Base-by-base conservation (phyloP, 1,140 invertebrate species). In the Tetragnatha versicolor region DNA sequence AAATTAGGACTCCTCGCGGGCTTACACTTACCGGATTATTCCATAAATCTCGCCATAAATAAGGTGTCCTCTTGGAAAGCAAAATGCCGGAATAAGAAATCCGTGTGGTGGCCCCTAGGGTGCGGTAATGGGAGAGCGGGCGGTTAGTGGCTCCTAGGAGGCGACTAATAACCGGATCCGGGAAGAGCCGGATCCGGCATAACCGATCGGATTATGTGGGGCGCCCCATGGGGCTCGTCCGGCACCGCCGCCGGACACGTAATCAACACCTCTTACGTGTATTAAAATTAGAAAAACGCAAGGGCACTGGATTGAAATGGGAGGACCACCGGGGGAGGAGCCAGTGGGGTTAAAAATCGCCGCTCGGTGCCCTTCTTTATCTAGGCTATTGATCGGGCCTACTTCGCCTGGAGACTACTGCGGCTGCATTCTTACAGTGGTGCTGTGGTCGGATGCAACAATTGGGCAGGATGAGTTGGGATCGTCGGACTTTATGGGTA, bases 251-350 rank as follows among this genome's bases (percentile, higher is more conserved):
- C 25, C 27, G 72, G 75, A 66, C 47, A 58, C 61, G 75, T 58
- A 77, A 77, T 77, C 75, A 77, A 77, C 75, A 68, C 75, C 75
- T 77, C 75, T 65, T 58, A 58, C 61, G 65, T 77, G 61, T 77
- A 77, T 77, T 77, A 77, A 77, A 77, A 77, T 77, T 77, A 77
- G 75, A 68, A 77, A 77, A 77, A 68, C 61, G 68, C 42, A 37
- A 35, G 63, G 55, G 61, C 25, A 51, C 75, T 77, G 66, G 75
- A 77, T 77, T 77, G 75, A 68, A 77, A 77, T 77, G 75, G 75
- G 75, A 68, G 58, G 65, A n/a, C n/a, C n/a, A 27, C 55, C 51
- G 33, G 27, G 53, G 69, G 69, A 60, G 69, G 53, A 70, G 66
- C 66, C 20, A 70, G 29, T 49, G 27, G 55, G 70, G 70, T 73